Conservation (phyloP, 2,888 invertebrate genomes). For the Phasia obesa region DNA sequence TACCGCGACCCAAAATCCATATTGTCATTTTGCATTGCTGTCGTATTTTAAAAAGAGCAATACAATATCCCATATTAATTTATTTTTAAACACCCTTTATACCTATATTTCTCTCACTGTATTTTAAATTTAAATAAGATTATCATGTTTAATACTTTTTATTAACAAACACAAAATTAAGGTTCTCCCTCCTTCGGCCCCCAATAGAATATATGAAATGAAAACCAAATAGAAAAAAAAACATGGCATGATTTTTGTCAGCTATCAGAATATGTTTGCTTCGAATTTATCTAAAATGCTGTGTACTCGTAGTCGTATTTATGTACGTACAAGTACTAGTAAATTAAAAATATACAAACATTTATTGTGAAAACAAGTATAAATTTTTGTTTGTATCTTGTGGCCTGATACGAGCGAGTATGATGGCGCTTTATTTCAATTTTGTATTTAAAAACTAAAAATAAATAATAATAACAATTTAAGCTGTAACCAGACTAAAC, state of each 20-base stretch:
- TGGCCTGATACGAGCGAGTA: slow-evolving; percentile 50
- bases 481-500: slow-evolving; percentile 10
- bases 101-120: slow-evolving; percentile 40
- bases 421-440: slow-evolving; percentile 66
- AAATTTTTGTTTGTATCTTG: slow-evolving; percentile 38
- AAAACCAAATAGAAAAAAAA: slow-evolving; percentile 20
- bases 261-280: slow-evolving; percentile 60
- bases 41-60: no score
- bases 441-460: background rate
- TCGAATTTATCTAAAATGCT: slow-evolving; percentile 56
- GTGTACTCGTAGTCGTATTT: slow-evolving; percentile 25
- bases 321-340: slow-evolving; percentile 16
- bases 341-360: slow-evolving; percentile 31
- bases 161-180: slow-evolving; percentile 47
- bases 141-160: slow-evolving; percentile 33
- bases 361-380: slow-evolving; percentile 31
- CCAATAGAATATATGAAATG: slow-evolving; percentile 4
- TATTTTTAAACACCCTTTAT: no score
- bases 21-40: no score
- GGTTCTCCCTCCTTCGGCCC: slow-evolving; percentile 26
- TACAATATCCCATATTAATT: no score
- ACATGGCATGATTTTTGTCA: slow-evolving; percentile 61
- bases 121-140: slow-evolving; percentile 46
- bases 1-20: no score
- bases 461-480: background rate